Evolutionary conservation across 2,888 invertebrate species (phyloP).

Genomic region (Epirrhoe tristata): DNA sequence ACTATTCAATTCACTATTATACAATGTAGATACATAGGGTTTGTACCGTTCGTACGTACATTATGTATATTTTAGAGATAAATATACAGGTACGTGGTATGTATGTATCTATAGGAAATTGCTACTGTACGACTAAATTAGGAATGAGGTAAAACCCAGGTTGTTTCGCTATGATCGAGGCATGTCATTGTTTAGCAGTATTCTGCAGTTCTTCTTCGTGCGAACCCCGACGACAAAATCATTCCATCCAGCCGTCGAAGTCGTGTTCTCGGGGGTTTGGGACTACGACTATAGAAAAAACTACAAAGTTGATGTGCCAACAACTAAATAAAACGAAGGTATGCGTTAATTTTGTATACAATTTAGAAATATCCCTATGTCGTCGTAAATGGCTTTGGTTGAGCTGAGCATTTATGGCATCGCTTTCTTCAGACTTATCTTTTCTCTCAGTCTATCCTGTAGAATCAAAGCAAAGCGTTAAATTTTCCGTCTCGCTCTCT

Average conservation of each 20-base stretch:
- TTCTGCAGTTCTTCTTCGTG: slow-evolving; percentile 74
- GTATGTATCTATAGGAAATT: slow-evolving; percentile 63
- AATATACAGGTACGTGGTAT: slow-evolving; percentile 1
- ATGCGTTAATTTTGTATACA: slow-evolving; percentile 55
- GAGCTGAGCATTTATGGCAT: slow-evolving; percentile 82
- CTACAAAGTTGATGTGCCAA: slow-evolving; percentile 82
- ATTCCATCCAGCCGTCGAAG: slow-evolving; percentile 86
- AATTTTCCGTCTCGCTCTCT: slow-evolving; percentile 77
- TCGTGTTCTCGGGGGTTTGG: slow-evolving; percentile 84
- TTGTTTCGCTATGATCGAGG: slow-evolving; percentile 47
- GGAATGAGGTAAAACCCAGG: slow-evolving; percentile 55
- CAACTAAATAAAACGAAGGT: slow-evolving; percentile 81
- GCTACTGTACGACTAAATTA: slow-evolving; percentile 70
- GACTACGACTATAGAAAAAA: slow-evolving; percentile 81
- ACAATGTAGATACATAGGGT: not conserved
- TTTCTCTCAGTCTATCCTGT: slow-evolving; percentile 74
- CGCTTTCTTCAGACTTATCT: slow-evolving; percentile 80
- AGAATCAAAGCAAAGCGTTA: slow-evolving; percentile 72
- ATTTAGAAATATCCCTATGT: slow-evolving; percentile 61
- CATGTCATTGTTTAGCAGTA: slow-evolving; percentile 63
- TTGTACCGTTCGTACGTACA: not conserved
- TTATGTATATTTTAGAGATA: not conserved
- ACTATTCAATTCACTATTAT: too few relatives aligned
- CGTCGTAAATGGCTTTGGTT: slow-evolving; percentile 68
- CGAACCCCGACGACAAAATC: slow-evolving; percentile 83